These are phyloP conservation scores for Pogoniulus pusillus DNA, from an alignment of 2,797 vertebrate genomes.

Conservation along the genomic window DNA sequence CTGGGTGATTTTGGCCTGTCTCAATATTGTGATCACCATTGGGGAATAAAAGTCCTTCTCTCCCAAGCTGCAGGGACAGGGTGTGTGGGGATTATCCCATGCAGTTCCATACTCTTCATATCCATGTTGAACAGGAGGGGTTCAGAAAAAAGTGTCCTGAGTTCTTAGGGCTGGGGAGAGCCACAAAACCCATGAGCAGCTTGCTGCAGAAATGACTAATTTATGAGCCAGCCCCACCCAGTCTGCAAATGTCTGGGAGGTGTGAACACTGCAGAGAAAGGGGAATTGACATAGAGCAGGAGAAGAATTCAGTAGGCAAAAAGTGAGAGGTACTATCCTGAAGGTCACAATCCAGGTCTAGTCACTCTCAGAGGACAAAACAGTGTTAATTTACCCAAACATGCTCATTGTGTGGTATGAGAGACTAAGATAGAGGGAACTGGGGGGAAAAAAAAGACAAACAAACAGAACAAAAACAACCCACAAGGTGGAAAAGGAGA, in stretches of 20 bases:
- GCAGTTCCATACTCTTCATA: neutral
- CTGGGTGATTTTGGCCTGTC: neutral
- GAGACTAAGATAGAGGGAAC: neutral
- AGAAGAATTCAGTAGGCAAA: neutral
- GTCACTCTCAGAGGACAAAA: neutral
- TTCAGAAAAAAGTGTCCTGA: neutral
- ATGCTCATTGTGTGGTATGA: neutral
- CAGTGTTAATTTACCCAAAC: neutral
- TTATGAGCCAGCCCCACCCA: neutral
- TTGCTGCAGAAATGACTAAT: neutral
- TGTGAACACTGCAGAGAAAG: neutral
- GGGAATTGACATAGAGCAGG: neutral
- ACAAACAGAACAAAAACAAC: too few species aligned
- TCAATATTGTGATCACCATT: neutral
- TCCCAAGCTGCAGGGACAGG: neutral
- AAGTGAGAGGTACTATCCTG: neutral
- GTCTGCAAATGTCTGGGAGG: neutral
- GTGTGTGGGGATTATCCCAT: neutral
- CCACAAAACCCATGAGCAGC: neutral
- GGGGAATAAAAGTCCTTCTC: neutral
- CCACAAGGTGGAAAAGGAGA: neutral
- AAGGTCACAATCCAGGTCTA: neutral
- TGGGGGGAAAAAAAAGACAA: neutral
- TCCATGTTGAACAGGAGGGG: neutral
- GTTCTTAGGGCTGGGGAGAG: constrained; percentile 1